Evolutionary conservation across 2,888 invertebrate species (phyloP), one percentile per base, ranked within the genome.

Genomic region (Orgyia antiqua): DNA sequence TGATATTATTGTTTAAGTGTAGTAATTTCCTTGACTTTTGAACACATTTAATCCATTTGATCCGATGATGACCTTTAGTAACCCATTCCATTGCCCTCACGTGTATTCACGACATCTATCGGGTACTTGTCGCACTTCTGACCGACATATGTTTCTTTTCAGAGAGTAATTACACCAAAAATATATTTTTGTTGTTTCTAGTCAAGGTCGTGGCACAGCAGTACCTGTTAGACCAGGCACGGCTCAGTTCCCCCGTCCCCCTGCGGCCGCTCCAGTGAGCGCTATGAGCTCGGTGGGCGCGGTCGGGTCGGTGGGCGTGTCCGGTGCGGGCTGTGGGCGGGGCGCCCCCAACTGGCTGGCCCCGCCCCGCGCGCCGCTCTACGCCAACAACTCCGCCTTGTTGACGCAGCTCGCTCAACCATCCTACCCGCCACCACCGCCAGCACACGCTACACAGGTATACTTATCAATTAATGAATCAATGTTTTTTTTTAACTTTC

Each of bases 371-470:
- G 52, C 84, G 58, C 57, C 86, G 51, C 66, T 71, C 58, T 89
- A 55, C 61, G 59, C 71, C 3, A 68, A 56, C 56, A 78, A 80
- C 64, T 83, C 83, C 0, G 90, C 90, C 5, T 72, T 90, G 1
- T 87, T 90, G 36, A 89, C 92, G 6, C 90, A 91, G 56, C 75
- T 90, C 1, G 89, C 90, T 50, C 88, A 90, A 38, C 91, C 91
- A 0, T 89, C 88, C 0, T 87, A 88, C 43, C 88, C 86, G 18
- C 88, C 83, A 7, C 84, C 80, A 9, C 77, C 78, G 13, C 56
- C 64, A 12, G 43, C 65, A 2, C 74, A 73, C 36, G 60, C 63
- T 19, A 17, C 45, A 13, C 57, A 55, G 45, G 54, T 56, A 21
- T 9, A 18, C n/a, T n/a, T n/a, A n/a, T n/a, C n/a, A n/a, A n/a